Percentiles rank a stretch among this genome's conserved stretches.
Evolutionary conservation across 2,888 invertebrate species (phyloP).

Genomic region (Tachystola acroxantha): DNA sequence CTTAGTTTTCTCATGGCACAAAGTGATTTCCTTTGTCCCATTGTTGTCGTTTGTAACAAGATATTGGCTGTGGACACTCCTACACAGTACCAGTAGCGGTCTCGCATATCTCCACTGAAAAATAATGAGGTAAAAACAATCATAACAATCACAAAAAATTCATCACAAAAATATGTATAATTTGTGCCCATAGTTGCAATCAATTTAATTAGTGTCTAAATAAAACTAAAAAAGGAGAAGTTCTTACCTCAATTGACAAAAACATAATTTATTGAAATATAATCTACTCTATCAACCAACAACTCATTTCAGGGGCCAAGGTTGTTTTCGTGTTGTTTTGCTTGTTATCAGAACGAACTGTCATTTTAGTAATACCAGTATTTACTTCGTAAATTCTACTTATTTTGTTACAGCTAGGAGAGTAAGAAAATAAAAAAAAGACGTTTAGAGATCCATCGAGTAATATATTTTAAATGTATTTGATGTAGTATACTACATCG

Average conservation of each 20-base stretch:
- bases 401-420: no score
- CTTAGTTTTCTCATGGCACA: slow-evolving; percentile 81
- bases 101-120: slow-evolving; percentile 37
- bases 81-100: slow-evolving; percentile 24
- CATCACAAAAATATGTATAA: no score
- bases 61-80: slow-evolving; percentile 45
- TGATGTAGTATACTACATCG: no score
- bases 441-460: no score
- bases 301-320: not conserved
- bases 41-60: slow-evolving; percentile 51
- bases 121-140: not conserved
- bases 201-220: no score
- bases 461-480: no score
- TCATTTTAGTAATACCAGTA: slow-evolving; percentile 23
- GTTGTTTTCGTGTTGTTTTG: not conserved
- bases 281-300: not conserved
- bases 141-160: no score
- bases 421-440: not conserved
- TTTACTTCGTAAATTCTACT: no score
- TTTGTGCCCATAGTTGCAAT: no score
- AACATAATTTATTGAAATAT: not conserved
- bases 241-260: not conserved
- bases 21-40: slow-evolving; percentile 75
- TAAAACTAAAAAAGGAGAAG: no score
- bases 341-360: not conserved